Evolutionary conservation across 1,140 invertebrate species (phyloP), one percentile per base, ranked within the genome.

Genomic region (Pseudomyrmex concolor): DNA sequence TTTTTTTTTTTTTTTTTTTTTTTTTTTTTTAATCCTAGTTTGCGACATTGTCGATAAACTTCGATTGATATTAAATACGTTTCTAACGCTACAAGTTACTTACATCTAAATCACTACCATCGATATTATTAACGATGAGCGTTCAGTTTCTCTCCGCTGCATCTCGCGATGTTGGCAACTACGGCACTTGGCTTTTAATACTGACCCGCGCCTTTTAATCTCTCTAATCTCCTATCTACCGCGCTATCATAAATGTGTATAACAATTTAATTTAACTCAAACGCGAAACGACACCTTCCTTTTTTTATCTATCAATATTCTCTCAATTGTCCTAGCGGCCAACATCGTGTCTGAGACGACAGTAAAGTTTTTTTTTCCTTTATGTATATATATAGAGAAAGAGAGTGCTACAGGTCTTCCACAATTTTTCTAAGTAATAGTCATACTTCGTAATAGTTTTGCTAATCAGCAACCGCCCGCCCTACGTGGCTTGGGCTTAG

Each of bases 331-430:
- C 86, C 80, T 66, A 89, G 86, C 72, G 59, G 87, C 83, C 89
- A 87, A 87, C 83, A 80, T 86, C 85, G 55, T 78, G 34, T 72
- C 60, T 77, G 82, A 85, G 86, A 85, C 76, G 84, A 77, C 82
- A 84, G 19, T 89, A 86, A 88, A 89, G 64, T 87, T 51, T 51
- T 80, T 43, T 80, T 89, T 89, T 34, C 34, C 34, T 34, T 34
- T 34, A 34, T 34, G 34, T 34, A 34, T 34, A 34, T 34, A 34
- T 34, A 34, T 34, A 34, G 34, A 34, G 34, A 86, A 83, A 88
- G 63, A 78, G 81, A 91, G 88, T 90, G 86, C 85, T 91, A 91
- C 91, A 91, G 89, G 77, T 91, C 91, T 91, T 91, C 90, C 90
- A 91, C 63, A 84, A 88, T 90, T 90, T 86, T 87, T 85, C 87